Evolutionary conservation across 2,113 vertebrate species (phyloP).

Genomic region (Zosterops borbonicus): DNA sequence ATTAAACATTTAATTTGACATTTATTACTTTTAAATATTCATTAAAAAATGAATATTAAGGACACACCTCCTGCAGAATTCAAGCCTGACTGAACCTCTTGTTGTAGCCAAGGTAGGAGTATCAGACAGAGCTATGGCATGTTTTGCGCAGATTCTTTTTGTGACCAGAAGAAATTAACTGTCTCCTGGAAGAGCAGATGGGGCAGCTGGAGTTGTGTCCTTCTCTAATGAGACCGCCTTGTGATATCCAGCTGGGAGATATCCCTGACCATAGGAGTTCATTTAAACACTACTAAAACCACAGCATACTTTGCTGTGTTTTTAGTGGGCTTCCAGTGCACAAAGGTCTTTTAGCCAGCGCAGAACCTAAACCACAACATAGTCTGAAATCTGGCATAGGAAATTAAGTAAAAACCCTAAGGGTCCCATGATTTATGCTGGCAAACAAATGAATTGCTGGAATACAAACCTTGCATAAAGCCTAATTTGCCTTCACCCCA

Average conservation of each 20-base stretch:
- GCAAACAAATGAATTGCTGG: background rate
- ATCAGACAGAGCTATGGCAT: background rate
- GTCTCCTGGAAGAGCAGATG: background rate
- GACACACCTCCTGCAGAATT: slow-evolving; percentile 55
- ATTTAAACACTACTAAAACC: background rate
- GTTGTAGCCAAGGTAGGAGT: background rate
- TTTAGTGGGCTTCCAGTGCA: background rate
- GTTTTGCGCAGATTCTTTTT: background rate
- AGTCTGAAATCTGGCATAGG: background rate
- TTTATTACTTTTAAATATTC: slow-evolving; percentile 80
- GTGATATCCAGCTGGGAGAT: background rate
- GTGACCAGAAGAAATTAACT: background rate
- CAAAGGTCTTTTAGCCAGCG: background rate
- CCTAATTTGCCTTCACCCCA: background rate
- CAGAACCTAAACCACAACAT: background rate
- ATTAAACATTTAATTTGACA: slow-evolving; percentile 74
- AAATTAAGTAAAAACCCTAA: background rate
- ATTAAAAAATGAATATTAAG: slow-evolving; percentile 57
- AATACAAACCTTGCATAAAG: background rate
- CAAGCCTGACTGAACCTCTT: background rate
- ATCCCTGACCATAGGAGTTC: background rate
- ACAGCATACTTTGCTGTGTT: background rate
- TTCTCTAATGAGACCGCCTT: background rate
- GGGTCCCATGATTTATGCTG: background rate
- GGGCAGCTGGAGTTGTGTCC: background rate